phyloP scores from a whole-genome alignment of 35 echinoderm and acorn worm genomes.

The Ophioderma brevispina region DNA sequence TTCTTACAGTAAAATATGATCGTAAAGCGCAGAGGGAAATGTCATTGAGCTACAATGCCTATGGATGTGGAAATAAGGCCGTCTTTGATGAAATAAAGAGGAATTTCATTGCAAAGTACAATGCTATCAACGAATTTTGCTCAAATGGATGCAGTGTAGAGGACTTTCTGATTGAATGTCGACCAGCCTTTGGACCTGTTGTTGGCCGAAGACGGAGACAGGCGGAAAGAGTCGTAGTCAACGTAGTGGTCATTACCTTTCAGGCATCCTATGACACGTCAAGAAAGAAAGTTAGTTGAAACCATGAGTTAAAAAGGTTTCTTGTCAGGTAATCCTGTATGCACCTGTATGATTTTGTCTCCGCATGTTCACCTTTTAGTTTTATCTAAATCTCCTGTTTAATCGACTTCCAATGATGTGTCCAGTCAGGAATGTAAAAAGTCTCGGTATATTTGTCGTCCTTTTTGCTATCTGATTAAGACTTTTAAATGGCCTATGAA shows the following conservation, averaged over 20 bases:
- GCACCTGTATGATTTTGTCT: too few species aligned
- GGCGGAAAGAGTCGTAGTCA: background rate
- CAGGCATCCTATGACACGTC: background rate
- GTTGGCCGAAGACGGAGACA: background rate
- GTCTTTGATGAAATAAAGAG: conserved; percentile 22
- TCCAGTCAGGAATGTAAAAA: too few species aligned
- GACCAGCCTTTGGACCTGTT: background rate
- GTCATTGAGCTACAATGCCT: conserved; percentile 26
- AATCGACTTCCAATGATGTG: too few species aligned
- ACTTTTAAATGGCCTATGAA: too few species aligned
- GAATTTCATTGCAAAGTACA: conserved; percentile 1
- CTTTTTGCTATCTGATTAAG: too few species aligned
- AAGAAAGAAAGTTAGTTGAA: background rate
- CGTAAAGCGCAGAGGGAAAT: conserved; percentile 8
- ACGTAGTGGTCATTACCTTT: background rate
- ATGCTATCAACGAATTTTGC: conserved; percentile 7
- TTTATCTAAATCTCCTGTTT: too few species aligned
- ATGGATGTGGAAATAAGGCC: background rate
- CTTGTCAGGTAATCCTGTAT: too few species aligned
- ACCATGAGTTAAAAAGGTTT: too few species aligned
- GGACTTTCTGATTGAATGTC: conserved; percentile 38
- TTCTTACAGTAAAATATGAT: background rate
- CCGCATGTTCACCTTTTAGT: too few species aligned
- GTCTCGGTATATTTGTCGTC: too few species aligned
- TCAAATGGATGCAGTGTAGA: conserved; percentile 24